Conservation (phyloP, 2,797 vertebrate species). For the Oreonectes daqikongensis region DNA sequence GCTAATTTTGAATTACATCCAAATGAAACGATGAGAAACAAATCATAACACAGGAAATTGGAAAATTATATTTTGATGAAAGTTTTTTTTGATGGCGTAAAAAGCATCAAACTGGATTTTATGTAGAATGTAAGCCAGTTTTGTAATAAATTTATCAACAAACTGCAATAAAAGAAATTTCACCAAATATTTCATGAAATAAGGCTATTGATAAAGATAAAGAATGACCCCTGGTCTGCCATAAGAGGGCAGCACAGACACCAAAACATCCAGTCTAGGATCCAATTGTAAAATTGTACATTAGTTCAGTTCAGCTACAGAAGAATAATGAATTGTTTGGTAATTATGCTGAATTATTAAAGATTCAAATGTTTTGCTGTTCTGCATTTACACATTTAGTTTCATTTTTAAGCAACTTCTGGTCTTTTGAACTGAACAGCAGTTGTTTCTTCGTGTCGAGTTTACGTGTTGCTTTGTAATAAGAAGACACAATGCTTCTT, state of each 20-base stretch:
- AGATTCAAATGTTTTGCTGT: neutral
- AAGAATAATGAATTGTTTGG: neutral
- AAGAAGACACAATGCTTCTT: constrained; percentile 40
- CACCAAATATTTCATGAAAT: no score
- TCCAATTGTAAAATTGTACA: neutral
- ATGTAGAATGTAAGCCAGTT: no score
- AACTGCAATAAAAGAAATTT: no score
- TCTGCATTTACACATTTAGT: neutral
- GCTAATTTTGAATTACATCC: no score
- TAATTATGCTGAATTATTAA: neutral
- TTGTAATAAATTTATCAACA: no score
- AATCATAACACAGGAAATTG: no score
- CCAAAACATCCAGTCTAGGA: neutral
- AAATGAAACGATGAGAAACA: no score
- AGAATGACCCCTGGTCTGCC: neutral
- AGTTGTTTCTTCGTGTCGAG: constrained; percentile 20
- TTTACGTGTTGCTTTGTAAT: constrained; percentile 44
- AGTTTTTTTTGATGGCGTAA: no score
- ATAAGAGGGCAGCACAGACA: constrained; percentile 1
- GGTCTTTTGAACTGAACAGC: neutral
- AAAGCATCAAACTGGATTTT: no score
- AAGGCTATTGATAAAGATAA: no score
- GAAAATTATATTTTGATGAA: no score
- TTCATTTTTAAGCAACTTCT: neutral
- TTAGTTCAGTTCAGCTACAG: neutral